These are phyloP conservation scores for Antechinus stuartii DNA, from an alignment of 2,113 vertebrate genomes.

Conservation along the genomic window DNA sequence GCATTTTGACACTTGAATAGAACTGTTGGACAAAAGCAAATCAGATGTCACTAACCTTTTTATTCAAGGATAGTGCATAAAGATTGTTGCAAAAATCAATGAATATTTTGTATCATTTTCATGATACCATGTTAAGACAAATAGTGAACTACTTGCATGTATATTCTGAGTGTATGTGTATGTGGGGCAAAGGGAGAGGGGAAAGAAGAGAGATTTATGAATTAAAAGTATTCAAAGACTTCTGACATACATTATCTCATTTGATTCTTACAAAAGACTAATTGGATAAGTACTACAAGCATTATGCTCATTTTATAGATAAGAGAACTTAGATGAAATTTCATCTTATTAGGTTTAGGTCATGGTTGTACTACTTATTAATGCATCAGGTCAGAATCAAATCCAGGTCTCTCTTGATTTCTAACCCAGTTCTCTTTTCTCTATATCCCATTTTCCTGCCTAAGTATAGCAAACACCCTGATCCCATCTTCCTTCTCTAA, in stretches of 20 bases:
- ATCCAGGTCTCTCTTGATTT: neutral
- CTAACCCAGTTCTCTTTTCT: neutral
- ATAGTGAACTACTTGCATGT: neutral
- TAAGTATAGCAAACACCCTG: neutral
- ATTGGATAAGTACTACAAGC: neutral
- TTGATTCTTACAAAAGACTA: neutral
- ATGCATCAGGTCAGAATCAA: neutral
- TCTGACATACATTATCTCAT: neutral
- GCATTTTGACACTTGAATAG: neutral
- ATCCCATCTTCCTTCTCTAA: slow-evolving; percentile 31
- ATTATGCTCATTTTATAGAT: neutral
- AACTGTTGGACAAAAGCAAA: neutral
- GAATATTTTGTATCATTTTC: neutral
- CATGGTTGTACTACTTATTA: neutral
- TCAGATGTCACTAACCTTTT: neutral
- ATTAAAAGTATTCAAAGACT: neutral
- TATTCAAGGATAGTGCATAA: neutral
- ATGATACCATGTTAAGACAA: neutral
- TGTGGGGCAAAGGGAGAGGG: no score
- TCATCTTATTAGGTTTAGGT: neutral
- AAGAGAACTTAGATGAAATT: neutral
- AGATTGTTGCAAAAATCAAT: neutral
- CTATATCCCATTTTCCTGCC: neutral
- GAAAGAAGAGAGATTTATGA: neutral
- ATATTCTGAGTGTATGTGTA: neutral